Percentiles rank a stretch among this genome's conserved stretches.
phyloP scores from a whole-genome alignment of 2,113 vertebrate species.

The human (Homo sapiens) region DNA sequence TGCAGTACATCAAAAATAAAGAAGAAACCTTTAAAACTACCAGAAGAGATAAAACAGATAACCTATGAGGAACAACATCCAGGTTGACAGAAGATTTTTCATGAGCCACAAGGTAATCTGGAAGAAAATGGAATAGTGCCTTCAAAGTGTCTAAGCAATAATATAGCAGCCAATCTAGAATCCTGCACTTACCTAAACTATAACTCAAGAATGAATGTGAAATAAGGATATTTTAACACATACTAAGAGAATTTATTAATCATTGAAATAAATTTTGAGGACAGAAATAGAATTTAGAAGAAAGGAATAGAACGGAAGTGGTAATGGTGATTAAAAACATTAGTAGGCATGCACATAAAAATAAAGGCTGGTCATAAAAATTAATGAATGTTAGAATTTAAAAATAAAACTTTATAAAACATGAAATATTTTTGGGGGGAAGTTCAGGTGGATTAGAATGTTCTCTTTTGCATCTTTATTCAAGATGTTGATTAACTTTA shows the following conservation, averaged over 20 bases:
- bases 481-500: background rate
- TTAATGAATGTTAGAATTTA: background rate
- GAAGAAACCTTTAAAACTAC: background rate
- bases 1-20: background rate
- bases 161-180: background rate
- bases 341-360: background rate
- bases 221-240: conserved; percentile 18
- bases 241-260: background rate
- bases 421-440: background rate
- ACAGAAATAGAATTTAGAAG: conserved; percentile 10
- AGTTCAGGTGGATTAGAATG: background rate
- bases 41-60: background rate
- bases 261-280: background rate
- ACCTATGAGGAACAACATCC: background rate
- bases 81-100: background rate
- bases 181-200: background rate
- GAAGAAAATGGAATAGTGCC: background rate
- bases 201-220: background rate
- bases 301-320: background rate
- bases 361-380: background rate
- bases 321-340: background rate
- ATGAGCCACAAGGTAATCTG: background rate
- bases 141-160: background rate
- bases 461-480: background rate
- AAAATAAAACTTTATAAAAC: background rate